Percentiles rank a stretch among this genome's conserved stretches.
phyloP scores from a whole-genome alignment of 2,113 vertebrate species.

The Anolis sagrei region DNA sequence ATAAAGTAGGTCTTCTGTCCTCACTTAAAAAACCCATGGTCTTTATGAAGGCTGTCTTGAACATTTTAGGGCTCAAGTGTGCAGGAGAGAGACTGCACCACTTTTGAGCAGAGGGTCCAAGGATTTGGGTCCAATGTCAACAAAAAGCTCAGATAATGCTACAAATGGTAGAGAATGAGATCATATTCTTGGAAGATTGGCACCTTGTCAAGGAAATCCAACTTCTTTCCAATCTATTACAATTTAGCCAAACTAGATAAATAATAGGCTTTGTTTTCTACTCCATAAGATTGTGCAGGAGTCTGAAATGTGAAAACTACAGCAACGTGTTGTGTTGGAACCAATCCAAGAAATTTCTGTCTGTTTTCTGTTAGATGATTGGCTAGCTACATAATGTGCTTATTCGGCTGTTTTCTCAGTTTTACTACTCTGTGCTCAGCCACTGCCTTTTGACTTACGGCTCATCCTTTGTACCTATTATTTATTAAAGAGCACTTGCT shows the following conservation, averaged over 20 bases:
- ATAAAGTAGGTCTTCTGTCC: too few species aligned
- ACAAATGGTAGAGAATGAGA: too few species aligned
- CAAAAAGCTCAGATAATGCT: too few species aligned
- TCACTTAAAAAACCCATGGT: too few species aligned
- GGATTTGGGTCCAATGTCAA: too few species aligned
- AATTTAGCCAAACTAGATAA: constrained; percentile 39
- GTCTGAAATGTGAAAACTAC: constrained; percentile 19
- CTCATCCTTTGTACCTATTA: background rate
- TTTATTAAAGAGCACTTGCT: background rate
- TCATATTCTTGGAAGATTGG: too few species aligned
- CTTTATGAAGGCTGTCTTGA: too few species aligned
- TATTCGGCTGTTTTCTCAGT: constrained; percentile 21
- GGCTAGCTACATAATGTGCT: background rate
- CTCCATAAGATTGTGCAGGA: background rate
- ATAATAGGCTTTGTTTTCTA: constrained; percentile 15
- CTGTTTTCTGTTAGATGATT: constrained; percentile 8
- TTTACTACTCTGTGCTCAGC: constrained; percentile 22
- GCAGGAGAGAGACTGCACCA: too few species aligned
- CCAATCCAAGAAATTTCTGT: constrained; percentile 29
- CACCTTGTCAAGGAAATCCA: constrained; percentile 29
- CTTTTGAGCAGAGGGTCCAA: too few species aligned
- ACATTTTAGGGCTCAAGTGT: too few species aligned
- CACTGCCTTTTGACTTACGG: background rate
- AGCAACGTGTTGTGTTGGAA: constrained; percentile 21
- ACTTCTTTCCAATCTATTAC: constrained; percentile 20